These are phyloP conservation scores for Sylvietta virens DNA, from an alignment of 2,113 vertebrate species.

Conservation along the genomic window DNA sequence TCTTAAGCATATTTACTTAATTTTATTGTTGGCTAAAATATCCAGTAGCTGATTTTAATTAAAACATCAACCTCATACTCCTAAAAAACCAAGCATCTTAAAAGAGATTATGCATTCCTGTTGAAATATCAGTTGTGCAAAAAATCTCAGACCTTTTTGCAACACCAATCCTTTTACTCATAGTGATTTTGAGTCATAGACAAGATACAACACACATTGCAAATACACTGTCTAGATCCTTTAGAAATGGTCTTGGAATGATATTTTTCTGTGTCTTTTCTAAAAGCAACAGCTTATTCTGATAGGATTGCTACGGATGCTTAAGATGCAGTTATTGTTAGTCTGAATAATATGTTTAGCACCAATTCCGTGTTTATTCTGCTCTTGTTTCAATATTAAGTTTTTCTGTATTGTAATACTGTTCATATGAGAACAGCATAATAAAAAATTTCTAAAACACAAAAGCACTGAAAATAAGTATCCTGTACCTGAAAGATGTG, in stretches of 20 bases:
- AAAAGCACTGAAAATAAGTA: background rate
- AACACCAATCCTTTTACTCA: background rate
- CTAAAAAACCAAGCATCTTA: background rate
- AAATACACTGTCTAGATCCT: background rate
- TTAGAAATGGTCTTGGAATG: background rate
- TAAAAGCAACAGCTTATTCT: background rate
- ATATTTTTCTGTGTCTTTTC: background rate
- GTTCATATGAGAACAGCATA: background rate
- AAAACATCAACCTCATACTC: background rate
- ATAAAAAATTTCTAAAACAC: background rate
- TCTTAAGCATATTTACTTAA: background rate
- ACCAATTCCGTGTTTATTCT: background rate
- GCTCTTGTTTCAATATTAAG: background rate
- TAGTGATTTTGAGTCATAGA: background rate
- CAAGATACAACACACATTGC: background rate
- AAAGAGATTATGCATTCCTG: background rate
- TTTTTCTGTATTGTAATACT: background rate
- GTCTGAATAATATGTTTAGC: background rate
- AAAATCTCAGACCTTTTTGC: background rate
- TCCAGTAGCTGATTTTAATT: background rate
- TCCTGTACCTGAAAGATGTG: background rate
- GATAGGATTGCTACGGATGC: background rate
- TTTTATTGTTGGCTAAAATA: background rate
- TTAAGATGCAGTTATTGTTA: background rate
- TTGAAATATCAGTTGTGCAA: background rate